Conservation (phyloP, 2,113 vertebrate genomes). For the Columbina picui region DNA sequence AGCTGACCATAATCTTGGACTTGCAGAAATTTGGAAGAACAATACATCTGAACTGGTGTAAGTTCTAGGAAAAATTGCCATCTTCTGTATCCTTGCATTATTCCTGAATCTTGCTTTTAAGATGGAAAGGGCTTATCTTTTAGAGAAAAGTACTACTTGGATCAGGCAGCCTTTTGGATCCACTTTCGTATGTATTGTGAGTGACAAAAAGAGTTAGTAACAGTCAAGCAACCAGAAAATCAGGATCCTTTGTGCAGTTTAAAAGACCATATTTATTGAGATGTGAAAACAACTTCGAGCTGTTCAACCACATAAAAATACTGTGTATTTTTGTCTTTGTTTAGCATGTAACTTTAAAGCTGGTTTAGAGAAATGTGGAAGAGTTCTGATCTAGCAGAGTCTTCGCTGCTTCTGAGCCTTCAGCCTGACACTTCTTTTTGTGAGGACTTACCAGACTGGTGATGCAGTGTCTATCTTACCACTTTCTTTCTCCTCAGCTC, state of each 20-base stretch:
- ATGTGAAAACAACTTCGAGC: background rate
- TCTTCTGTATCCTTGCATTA: background rate
- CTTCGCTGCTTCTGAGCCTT: background rate
- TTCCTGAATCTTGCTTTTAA: background rate
- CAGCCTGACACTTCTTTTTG: background rate
- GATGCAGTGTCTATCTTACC: background rate
- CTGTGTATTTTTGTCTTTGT: background rate
- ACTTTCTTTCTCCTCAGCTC: background rate
- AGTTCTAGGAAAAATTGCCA: background rate
- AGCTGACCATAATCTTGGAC: background rate
- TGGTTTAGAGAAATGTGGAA: background rate
- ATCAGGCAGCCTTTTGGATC: background rate
- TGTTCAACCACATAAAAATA: background rate
- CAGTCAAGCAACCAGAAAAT: background rate
- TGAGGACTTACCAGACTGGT: background rate
- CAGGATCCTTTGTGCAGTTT: background rate
- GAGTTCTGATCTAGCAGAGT: background rate
- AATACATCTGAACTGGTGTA: background rate
- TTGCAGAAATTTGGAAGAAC: background rate
- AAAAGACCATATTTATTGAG: background rate
- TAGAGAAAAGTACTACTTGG: background rate
- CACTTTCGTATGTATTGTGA: background rate
- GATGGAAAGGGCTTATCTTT: background rate
- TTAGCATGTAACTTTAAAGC: background rate
- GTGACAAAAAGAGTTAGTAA: background rate